Percentiles rank a stretch among this genome's conserved stretches.
Conservation (phyloP, 2,797 vertebrate species). For the Malurus splendens region DNA sequence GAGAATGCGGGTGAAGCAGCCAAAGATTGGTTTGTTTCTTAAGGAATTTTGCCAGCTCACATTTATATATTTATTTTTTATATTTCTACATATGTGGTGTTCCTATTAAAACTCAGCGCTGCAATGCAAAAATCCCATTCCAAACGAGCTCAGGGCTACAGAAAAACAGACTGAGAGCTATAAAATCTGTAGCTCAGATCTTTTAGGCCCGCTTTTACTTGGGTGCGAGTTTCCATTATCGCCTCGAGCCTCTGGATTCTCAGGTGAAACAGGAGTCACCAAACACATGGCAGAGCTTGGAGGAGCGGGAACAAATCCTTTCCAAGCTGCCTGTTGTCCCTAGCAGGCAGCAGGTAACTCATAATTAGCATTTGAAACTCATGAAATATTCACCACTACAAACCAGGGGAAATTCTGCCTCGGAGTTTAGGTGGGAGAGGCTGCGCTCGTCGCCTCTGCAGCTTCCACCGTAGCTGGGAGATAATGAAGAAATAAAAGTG, state of each 20-base stretch:
- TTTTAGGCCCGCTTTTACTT: background rate
- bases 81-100: background rate
- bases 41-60: background rate
- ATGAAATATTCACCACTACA: constrained; percentile 31
- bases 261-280: background rate
- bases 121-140: background rate
- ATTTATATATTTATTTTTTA: background rate
- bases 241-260: background rate
- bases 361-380: constrained; percentile 4
- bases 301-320: background rate
- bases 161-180: background rate
- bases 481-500: background rate
- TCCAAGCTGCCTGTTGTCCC: background rate
- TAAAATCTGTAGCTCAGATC: background rate
- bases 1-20: background rate
- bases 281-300: background rate
- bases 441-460: background rate
- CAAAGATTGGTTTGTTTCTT: background rate
- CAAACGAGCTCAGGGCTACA: background rate
- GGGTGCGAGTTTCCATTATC: background rate
- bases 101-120: background rate
- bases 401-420: constrained; percentile 8
- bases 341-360: constrained; percentile 28
- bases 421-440: background rate
- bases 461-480: background rate